Evolutionary conservation across 2,113 vertebrate species (phyloP).

Genomic region (Zosterops hypoxanthus): DNA sequence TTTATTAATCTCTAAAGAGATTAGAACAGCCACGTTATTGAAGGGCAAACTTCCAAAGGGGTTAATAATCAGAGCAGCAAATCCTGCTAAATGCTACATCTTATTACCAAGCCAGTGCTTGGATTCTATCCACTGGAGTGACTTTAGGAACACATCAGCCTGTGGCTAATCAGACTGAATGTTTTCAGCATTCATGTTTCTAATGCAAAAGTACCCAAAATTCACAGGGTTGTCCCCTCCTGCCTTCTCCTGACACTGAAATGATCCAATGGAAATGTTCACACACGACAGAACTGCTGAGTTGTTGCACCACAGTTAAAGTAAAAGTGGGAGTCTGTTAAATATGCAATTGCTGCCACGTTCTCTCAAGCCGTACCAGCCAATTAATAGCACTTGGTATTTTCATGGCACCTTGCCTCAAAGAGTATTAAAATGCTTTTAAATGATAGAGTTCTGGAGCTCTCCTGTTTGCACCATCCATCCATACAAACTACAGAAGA

Average conservation of each 20-base stretch:
- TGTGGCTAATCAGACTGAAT: not conserved
- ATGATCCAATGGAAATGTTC: not conserved
- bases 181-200: not conserved
- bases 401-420: not conserved
- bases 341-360: not conserved
- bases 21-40: not conserved
- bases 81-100: not conserved
- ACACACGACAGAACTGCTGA: not conserved
- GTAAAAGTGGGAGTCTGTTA: not conserved
- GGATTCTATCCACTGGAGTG: not conserved
- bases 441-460: not conserved
- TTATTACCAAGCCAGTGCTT: not conserved
- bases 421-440: not conserved
- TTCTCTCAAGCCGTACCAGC: not conserved
- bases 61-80: not conserved
- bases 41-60: not conserved
- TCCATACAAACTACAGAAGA: not conserved
- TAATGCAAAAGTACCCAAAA: not conserved
- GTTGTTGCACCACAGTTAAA: not conserved
- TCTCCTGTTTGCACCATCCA: rapidly evolving
- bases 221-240: not conserved
- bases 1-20: not conserved
- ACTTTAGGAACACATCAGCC: not conserved
- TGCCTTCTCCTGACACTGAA: not conserved
- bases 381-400: not conserved